A percentile compares a stretch with the other conserved stretches of the same genome.
Conservation (phyloP, 1,140 invertebrate species). For the Metopolophium dirhodum region DNA sequence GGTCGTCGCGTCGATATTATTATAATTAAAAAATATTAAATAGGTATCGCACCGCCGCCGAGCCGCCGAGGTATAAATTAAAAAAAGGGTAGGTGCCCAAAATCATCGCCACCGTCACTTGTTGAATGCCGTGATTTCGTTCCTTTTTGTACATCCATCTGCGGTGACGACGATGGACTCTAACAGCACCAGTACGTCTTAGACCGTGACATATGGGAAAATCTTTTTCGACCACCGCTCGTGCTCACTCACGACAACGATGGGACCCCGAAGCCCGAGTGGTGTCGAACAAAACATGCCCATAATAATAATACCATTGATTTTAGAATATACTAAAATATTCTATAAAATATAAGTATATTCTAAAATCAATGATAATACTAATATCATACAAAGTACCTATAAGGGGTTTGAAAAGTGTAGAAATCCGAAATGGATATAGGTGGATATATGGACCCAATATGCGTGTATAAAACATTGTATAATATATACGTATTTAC, state of each 20-base stretch:
- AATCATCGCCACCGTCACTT: neutral
- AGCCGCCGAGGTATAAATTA: neutral
- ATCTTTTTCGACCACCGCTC: neutral
- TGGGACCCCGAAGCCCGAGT: neutral
- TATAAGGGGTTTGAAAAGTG: neutral
- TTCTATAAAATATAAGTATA: too few species aligned
- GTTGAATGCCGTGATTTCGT: conserved; percentile 12
- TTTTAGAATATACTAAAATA: too few species aligned
- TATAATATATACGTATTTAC: neutral
- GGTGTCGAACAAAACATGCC: neutral
- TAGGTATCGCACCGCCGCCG: neutral
- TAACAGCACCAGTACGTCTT: conserved; percentile 9
- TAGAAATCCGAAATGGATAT: neutral
- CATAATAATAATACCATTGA: conserved; percentile 2
- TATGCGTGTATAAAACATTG: neutral
- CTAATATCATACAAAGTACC: neutral
- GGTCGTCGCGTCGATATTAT: neutral
- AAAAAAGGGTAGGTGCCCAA: neutral
- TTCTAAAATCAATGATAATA: too few species aligned
- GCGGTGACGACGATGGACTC: conserved; percentile 4
- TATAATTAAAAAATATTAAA: neutral
- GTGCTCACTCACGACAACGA: neutral
- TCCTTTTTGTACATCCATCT: neutral
- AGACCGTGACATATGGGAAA: neutral
- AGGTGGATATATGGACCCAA: too few species aligned